phyloP scores from a whole-genome alignment of 1,140 invertebrate genomes.

The Caenorhabditis brenneri region DNA sequence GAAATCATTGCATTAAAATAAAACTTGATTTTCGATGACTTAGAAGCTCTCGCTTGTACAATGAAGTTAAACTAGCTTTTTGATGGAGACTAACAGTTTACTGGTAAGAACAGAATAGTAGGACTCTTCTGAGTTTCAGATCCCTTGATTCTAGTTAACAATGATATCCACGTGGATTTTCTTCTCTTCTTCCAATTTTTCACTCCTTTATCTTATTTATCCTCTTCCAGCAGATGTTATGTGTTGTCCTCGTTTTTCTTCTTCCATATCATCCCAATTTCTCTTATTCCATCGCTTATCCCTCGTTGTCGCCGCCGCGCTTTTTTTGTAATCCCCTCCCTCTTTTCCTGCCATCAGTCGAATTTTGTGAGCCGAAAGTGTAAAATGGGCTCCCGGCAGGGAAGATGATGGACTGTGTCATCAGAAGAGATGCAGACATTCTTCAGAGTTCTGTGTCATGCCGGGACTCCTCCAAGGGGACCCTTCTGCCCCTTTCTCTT shows the following conservation, averaged over 20 bases:
- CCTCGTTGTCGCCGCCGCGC: slow-evolving; percentile 14
- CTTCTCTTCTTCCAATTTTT: no score
- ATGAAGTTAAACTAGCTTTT: no score
- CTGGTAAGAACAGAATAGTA: no score
- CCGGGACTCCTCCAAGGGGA: background rate
- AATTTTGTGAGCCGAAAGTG: slow-evolving; percentile 30
- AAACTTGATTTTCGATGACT: no score
- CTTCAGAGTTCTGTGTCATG: background rate
- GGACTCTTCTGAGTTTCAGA: no score
- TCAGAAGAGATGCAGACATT: background rate
- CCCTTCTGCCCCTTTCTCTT: background rate
- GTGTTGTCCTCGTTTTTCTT: background rate
- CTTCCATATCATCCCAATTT: slow-evolving; percentile 15
- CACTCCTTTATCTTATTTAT: background rate
- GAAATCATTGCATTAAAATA: no score
- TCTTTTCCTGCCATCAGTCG: slow-evolving; percentile 32
- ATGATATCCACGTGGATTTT: no score
- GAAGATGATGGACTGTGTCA: background rate
- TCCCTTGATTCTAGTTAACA: no score
- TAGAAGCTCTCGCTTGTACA: no score
- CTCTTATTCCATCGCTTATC: slow-evolving; percentile 8
- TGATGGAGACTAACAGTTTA: no score
- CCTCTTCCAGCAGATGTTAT: background rate
- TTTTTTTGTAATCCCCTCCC: slow-evolving; percentile 35
- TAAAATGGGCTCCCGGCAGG: slow-evolving; percentile 34